phyloP scores from a whole-genome alignment of 1,140 invertebrate species.

The Aplysia californica region DNA sequence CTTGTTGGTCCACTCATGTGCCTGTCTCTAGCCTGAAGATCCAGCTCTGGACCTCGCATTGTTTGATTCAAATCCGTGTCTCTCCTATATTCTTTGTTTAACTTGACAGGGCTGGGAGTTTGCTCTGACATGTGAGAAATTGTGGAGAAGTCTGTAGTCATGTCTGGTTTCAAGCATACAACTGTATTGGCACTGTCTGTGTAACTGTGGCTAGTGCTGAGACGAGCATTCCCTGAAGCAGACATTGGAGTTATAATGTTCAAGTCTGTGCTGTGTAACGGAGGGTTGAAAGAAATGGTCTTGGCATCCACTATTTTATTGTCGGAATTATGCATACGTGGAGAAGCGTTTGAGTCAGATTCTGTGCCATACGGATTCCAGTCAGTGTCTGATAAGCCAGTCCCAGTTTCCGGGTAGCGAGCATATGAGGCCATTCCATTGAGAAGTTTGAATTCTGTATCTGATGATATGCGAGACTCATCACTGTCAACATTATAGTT shows the following conservation, averaged over 20 bases:
- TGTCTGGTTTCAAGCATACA: neutral
- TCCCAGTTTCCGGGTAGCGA: slow-evolving; percentile 35
- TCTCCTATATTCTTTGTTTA: neutral
- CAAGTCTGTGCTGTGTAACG: slow-evolving; percentile 28
- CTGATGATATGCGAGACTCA: slow-evolving; percentile 34
- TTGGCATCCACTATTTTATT: too few species aligned
- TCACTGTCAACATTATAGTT: slow-evolving; percentile 32
- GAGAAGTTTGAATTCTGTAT: slow-evolving; percentile 23
- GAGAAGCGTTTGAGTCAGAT: slow-evolving; percentile 40
- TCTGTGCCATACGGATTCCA: slow-evolving; percentile 45
- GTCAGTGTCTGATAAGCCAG: slow-evolving; percentile 41
- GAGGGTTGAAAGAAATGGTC: slow-evolving; percentile 27
- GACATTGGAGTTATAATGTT: neutral
- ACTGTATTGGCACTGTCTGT: neutral
- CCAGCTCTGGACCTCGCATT: neutral
- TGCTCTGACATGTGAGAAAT: neutral
- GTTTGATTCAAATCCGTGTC: slow-evolving; percentile 3
- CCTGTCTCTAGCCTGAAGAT: too few species aligned
- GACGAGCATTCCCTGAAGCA: neutral
- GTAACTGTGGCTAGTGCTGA: too few species aligned
- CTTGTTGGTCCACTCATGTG: too few species aligned
- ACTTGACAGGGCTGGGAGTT: neutral
- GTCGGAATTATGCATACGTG: too few species aligned
- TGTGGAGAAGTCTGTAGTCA: neutral
- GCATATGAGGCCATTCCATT: slow-evolving; percentile 19